Percentiles rank a stretch among this genome's conserved stretches.
Conservation (phyloP, 1,140 invertebrate species). For the Aphaenogaster floridana region DNA sequence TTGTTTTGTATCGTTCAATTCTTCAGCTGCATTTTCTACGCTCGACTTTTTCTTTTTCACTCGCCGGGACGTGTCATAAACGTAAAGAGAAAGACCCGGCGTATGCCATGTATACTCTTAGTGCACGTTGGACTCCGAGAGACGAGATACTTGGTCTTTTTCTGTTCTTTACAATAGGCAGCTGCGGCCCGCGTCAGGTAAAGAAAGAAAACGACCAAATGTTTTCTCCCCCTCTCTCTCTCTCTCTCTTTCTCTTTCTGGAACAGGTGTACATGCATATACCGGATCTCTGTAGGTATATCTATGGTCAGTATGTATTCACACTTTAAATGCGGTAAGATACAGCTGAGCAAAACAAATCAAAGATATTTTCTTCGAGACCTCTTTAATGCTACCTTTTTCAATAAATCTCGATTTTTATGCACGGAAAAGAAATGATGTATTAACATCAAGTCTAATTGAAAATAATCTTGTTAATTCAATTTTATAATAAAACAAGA, state of each 20-base stretch:
- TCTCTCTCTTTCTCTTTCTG: neutral
- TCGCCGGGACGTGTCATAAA: neutral
- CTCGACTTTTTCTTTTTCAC: neutral
- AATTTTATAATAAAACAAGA: too few species aligned
- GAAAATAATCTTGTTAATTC: too few species aligned
- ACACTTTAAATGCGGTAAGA: neutral
- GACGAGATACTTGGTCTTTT: neutral
- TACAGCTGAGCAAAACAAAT: neutral
- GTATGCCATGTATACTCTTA: neutral
- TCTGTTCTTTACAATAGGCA: constrained; percentile 11
- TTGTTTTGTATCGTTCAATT: neutral
- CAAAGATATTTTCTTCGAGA: neutral
- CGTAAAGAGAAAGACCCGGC: neutral
- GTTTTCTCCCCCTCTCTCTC: neutral
- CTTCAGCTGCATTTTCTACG: neutral
- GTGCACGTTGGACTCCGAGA: neutral
- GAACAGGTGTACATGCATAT: constrained; percentile 9
- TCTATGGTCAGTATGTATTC: neutral
- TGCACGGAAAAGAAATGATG: too few species aligned
- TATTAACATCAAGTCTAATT: too few species aligned
- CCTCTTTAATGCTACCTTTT: neutral
- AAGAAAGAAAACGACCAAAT: neutral
- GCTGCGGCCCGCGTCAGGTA: neutral
- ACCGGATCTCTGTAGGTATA: neutral
- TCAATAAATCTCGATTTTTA: too few species aligned